Evolutionary conservation across 2,797 vertebrate genomes (phyloP).

Genomic region (Psittacula echo): DNA sequence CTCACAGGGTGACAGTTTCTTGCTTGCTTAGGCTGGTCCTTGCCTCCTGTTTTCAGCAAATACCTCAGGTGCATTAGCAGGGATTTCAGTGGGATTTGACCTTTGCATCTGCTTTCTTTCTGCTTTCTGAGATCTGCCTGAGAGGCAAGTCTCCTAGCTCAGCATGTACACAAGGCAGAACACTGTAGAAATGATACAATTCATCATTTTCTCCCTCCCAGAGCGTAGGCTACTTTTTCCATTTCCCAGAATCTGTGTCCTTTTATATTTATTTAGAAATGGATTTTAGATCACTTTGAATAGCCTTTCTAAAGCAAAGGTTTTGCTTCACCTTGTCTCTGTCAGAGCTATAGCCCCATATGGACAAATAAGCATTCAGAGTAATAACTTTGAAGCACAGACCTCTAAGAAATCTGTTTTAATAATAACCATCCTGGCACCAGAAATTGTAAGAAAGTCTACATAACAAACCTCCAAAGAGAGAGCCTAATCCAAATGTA

Average conservation of each 20-base stretch:
- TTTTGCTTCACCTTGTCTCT: background rate
- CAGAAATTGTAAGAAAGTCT: background rate
- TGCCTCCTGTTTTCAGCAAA: slow-evolving; percentile 10
- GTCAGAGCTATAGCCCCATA: background rate
- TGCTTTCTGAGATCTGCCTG: background rate
- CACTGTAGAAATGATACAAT: background rate
- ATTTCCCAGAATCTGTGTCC: background rate
- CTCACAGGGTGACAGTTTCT: background rate
- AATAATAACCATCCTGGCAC: background rate
- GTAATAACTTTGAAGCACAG: background rate
- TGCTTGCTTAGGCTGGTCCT: background rate
- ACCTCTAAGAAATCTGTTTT: background rate
- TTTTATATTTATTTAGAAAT: slow-evolving; percentile 5
- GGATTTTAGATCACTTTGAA: background rate
- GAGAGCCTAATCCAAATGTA: background rate
- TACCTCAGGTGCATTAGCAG: background rate
- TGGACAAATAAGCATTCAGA: background rate
- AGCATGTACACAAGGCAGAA: background rate
- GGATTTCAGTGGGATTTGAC: slow-evolving; percentile 30
- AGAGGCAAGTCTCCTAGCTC: background rate
- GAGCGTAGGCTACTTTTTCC: background rate
- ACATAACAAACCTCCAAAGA: background rate
- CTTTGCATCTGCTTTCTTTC: slow-evolving; percentile 21
- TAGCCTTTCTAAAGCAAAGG: background rate
- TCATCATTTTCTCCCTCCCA: background rate